A percentile compares a stretch with the other conserved stretches of the same genome.
Evolutionary conservation across 2,888 invertebrate genomes (phyloP).

Genomic region (Strigamia maritima): DNA sequence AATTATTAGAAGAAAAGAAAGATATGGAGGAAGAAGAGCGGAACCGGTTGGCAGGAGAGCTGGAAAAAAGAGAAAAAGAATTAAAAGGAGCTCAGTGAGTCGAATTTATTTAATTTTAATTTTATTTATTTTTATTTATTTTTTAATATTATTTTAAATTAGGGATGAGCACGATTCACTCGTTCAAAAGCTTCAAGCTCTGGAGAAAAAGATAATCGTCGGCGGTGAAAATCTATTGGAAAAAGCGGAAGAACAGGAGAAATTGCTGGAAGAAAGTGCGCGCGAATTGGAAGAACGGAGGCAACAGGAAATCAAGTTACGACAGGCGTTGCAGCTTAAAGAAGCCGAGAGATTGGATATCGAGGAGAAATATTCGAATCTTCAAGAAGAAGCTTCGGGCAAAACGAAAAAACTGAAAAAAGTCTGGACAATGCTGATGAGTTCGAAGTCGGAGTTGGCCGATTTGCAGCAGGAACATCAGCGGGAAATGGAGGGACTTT

Average conservation of each 20-base stretch:
- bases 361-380: constrained; percentile 87
- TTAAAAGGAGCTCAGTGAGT: constrained; percentile 69
- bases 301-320: constrained; percentile 74
- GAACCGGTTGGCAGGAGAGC: constrained; percentile 62
- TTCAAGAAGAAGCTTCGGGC: constrained; percentile 92
- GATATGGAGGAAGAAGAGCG: constrained; percentile 63
- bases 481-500: constrained; percentile 90
- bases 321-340: constrained; percentile 78
- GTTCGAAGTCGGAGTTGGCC: constrained; percentile 63
- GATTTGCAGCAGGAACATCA: constrained; percentile 84
- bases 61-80: constrained; percentile 65
- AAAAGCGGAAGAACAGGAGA: constrained; percentile 90
- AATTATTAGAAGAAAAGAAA: constrained; percentile 54
- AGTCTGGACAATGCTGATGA: constrained; percentile 79
- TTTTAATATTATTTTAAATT: constrained; percentile 27
- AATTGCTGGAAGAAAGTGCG: constrained; percentile 81
- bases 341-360: constrained; percentile 90
- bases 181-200: constrained; percentile 76
- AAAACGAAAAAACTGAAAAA: constrained; percentile 89
- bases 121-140: neutral
- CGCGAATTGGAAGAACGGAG: constrained; percentile 74
- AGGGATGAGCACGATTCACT: constrained; percentile 75
- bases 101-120: neutral
- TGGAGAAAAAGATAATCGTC: constrained; percentile 93
- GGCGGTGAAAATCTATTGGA: constrained; percentile 97